These are phyloP conservation scores for Neocrepidodera transversa DNA, from an alignment of 2,888 invertebrate genomes.

Conservation along the genomic window DNA sequence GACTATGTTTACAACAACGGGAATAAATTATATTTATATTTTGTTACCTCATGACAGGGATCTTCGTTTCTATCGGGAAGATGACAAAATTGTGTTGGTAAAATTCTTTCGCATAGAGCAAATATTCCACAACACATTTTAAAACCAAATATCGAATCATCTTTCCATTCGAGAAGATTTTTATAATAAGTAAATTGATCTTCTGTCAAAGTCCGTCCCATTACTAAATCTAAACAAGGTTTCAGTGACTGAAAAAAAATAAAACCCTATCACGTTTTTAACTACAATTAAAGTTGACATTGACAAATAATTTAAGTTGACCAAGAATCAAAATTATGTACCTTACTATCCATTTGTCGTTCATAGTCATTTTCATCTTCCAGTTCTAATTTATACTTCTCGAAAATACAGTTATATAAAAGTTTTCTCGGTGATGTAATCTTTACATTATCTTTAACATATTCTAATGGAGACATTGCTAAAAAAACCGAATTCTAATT, in stretches of 20 bases:
- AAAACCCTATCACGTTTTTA: too few species aligned
- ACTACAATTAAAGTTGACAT: too few species aligned
- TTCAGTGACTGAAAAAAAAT: slow-evolving; percentile 62
- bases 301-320: too few species aligned
- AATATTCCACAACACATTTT: slow-evolving; percentile 82
- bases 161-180: slow-evolving; percentile 64
- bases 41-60: slow-evolving; percentile 72
- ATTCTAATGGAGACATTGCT: slow-evolving; percentile 76
- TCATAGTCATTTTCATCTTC: slow-evolving; percentile 51
- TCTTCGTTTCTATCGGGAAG: slow-evolving; percentile 68
- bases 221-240: slow-evolving; percentile 67
- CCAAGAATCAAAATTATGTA: too few species aligned
- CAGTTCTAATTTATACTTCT: slow-evolving; percentile 54
- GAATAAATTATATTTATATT: background rate
- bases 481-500: too few species aligned
- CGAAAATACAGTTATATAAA: slow-evolving; percentile 67
- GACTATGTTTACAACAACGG: too few species aligned
- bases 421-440: slow-evolving; percentile 67
- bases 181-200: slow-evolving; percentile 63
- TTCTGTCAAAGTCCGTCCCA: slow-evolving; percentile 68
- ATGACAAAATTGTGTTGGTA: slow-evolving; percentile 63
- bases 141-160: slow-evolving; percentile 67
- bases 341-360: slow-evolving; percentile 61
- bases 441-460: slow-evolving; percentile 72
- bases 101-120: slow-evolving; percentile 76